These are phyloP conservation scores for Polietes domitor DNA, from an alignment of 2,888 invertebrate species.

Conservation along the genomic window DNA sequence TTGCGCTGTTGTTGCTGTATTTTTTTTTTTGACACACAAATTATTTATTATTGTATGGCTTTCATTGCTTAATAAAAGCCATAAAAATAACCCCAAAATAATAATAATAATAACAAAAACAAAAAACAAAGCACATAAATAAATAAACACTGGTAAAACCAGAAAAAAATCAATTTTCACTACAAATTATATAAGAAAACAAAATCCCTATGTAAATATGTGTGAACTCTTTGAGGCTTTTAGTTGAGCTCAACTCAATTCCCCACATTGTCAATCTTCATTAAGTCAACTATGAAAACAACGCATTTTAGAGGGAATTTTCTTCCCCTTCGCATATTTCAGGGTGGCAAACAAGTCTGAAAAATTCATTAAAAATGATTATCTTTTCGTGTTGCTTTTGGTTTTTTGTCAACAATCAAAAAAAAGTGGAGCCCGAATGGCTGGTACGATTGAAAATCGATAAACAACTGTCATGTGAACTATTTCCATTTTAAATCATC, in stretches of 20 bases:
- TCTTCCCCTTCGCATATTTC: not conserved
- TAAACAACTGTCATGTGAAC: too few species aligned
- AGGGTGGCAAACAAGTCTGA: not conserved
- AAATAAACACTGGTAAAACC: not conserved
- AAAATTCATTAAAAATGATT: constrained; percentile 20
- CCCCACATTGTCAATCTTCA: constrained; percentile 57
- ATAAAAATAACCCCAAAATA: constrained; percentile 28
- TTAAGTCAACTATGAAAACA: constrained; percentile 32
- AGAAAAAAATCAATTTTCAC: constrained; percentile 18
- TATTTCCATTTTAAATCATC: too few species aligned
- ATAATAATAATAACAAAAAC: constrained; percentile 12
- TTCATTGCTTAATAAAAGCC: constrained; percentile 52
- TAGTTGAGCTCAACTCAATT: not conserved
- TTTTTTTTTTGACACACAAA: constrained; percentile 25
- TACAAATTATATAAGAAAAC: constrained; percentile 20
- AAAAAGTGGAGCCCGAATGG: too few species aligned
- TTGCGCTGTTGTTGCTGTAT: constrained; percentile 7
- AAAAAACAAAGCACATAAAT: constrained; percentile 15
- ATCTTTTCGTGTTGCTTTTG: not conserved
- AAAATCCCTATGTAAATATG: constrained; percentile 5
- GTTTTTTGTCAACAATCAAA: too few species aligned
- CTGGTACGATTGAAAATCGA: too few species aligned
- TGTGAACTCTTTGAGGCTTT: not conserved
- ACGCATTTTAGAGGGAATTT: not conserved
- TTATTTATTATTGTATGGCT: constrained; percentile 48